A percentile compares a stretch with the other conserved stretches of the same genome.
Conservation (phyloP, 2,797 vertebrate species). For the Bradypodion pumilum region DNA sequence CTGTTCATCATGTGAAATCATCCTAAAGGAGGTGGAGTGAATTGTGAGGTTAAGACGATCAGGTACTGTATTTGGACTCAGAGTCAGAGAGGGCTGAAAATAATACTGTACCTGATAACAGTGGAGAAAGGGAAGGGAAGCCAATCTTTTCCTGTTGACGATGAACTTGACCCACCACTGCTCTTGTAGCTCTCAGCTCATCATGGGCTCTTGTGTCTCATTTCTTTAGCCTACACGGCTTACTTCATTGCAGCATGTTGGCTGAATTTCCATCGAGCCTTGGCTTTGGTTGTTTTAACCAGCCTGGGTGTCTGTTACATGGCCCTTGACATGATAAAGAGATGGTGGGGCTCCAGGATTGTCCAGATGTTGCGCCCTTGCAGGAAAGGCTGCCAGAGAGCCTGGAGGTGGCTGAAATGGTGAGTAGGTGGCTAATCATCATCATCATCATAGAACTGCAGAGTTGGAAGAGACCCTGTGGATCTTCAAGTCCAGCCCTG, state of each 20-base stretch:
- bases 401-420: constrained; percentile 89
- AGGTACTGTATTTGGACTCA: too few relatives aligned
- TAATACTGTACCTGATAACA: not conserved
- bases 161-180: not conserved
- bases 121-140: not conserved
- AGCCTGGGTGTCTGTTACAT: constrained; percentile 74
- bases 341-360: constrained; percentile 78
- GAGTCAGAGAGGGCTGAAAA: not conserved
- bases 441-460: too few relatives aligned
- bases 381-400: constrained; percentile 64
- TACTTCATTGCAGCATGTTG: constrained; percentile 89
- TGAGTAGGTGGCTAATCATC: constrained; percentile 69
- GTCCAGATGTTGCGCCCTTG: constrained; percentile 69
- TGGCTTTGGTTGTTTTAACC: constrained; percentile 86
- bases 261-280: constrained; percentile 85
- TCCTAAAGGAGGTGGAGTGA: too few relatives aligned
- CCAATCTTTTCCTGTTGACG: not conserved
- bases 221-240: constrained; percentile 82
- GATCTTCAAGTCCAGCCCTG: too few relatives aligned
- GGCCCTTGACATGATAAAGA: constrained; percentile 76
- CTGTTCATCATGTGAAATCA: too few relatives aligned
- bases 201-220: not conserved
- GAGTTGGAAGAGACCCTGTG: too few relatives aligned
- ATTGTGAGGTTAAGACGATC: too few relatives aligned
- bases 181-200: too few relatives aligned